Conservation (phyloP, 2,113 vertebrate genomes). For the Bostrychus sinensis region DNA sequence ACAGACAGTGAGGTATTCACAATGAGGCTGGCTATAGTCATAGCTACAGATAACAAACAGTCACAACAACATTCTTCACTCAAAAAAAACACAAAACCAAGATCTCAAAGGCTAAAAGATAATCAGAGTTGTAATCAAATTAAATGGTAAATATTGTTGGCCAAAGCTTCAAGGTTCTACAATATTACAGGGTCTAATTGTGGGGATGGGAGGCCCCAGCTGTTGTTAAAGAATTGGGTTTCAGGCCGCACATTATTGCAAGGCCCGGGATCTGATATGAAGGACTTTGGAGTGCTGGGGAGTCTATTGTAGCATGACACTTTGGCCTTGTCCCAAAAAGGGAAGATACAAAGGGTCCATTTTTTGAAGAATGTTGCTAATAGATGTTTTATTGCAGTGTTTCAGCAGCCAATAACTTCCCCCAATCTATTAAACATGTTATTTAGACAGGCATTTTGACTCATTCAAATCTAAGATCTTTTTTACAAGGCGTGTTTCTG, state of each 20-base stretch:
- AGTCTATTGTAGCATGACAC: constrained; percentile 47
- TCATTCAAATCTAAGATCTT: constrained; percentile 51
- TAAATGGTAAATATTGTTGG: constrained; percentile 18
- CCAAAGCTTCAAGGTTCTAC: constrained; percentile 26
- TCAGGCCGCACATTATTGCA: constrained; percentile 56
- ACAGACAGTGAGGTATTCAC: constrained; percentile 6
- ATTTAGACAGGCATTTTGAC: constrained; percentile 58
- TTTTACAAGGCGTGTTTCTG: constrained; percentile 58
- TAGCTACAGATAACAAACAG: constrained; percentile 39
- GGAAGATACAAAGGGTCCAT: constrained; percentile 47
- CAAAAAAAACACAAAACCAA: constrained; percentile 8
- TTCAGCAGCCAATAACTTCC: constrained; percentile 50
- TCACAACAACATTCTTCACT: constrained; percentile 19
- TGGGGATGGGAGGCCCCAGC: constrained; percentile 59
- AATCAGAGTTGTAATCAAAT: constrained; percentile 34
- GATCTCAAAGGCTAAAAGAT: background rate
- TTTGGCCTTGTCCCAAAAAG: constrained; percentile 50
- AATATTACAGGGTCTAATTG: constrained; percentile 49
- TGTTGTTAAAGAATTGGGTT: constrained; percentile 65
- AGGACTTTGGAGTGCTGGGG: constrained; percentile 44
- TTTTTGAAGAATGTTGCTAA: constrained; percentile 42
- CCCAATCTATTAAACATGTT: constrained; percentile 66
- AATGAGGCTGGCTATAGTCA: background rate
- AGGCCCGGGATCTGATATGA: constrained; percentile 53
- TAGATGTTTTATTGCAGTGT: constrained; percentile 47